phyloP scores from a whole-genome alignment of 2,888 invertebrate species.

The Julus scandinavius region DNA sequence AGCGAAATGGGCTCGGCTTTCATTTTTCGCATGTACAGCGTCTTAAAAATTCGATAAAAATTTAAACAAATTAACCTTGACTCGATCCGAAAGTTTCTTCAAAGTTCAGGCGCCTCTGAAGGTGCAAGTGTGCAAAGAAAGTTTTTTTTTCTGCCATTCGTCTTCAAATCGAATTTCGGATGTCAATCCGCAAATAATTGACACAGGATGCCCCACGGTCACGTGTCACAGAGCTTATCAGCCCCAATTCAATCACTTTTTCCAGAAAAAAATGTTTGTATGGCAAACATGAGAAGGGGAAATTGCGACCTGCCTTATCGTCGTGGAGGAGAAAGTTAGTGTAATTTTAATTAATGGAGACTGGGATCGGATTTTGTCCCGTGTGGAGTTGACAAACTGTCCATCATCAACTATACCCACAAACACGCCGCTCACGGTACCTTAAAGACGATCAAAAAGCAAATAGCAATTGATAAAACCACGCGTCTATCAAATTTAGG shows the following conservation, averaged over 20 bases:
- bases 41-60: neutral
- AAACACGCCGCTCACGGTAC: too few relatives aligned
- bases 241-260: neutral
- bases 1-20: neutral
- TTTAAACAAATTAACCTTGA: conserved; percentile 27
- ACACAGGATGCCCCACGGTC: neutral
- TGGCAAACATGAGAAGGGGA: neutral
- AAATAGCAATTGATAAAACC: too few relatives aligned
- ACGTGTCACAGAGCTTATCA: neutral
- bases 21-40: neutral
- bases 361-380: neutral
- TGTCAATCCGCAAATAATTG: neutral
- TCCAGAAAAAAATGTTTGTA: neutral
- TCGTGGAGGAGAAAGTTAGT: neutral
- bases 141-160: neutral
- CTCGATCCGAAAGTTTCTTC: neutral
- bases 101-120: neutral
- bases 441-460: too few relatives aligned
- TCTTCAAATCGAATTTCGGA: neutral
- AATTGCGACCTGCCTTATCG: neutral
- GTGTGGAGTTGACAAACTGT: too few relatives aligned
- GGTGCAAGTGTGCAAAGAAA: neutral
- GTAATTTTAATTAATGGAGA: neutral
- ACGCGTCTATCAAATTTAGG: too few relatives aligned
- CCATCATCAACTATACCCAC: too few relatives aligned